A percentile compares a stretch with the other conserved stretches of the same genome.
These are phyloP conservation scores for Musca domestica DNA, from an alignment of 1,140 invertebrate genomes.

Conservation along the genomic window DNA sequence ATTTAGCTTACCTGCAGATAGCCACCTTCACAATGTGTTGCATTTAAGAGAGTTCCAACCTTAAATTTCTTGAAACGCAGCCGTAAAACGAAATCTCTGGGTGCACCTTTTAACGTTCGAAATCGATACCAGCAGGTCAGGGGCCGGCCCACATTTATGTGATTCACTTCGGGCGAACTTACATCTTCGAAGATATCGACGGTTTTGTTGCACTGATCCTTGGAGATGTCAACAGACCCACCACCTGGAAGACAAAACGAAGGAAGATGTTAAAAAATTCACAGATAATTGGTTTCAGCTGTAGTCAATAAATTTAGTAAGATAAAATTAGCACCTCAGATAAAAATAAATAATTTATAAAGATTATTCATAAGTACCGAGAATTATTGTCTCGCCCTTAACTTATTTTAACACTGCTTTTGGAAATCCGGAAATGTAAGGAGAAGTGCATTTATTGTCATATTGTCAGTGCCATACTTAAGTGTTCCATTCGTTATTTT, in stretches of 20 bases:
- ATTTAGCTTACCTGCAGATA: slow-evolving; percentile 73
- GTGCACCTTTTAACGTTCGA: slow-evolving; percentile 75
- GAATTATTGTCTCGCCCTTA: no score
- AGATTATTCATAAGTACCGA: no score
- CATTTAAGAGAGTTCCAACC: slow-evolving; percentile 81
- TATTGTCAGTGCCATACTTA: no score
- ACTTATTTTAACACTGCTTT: no score
- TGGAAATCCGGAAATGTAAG: no score
- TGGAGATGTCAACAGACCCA: slow-evolving; percentile 41
- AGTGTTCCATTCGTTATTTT: no score
- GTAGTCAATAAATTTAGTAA: background rate
- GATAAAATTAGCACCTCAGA: no score
- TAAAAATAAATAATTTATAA: no score
- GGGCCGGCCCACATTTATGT: slow-evolving; percentile 76
- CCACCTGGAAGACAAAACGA: slow-evolving; percentile 35
- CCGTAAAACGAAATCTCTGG: slow-evolving; percentile 83
- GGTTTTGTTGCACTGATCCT: slow-evolving; percentile 85
- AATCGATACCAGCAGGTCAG: slow-evolving; percentile 88
- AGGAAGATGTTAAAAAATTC: no score
- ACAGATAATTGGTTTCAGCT: no score
- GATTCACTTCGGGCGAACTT: slow-evolving; percentile 76
- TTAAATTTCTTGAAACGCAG: slow-evolving; percentile 91
- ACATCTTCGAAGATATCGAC: slow-evolving; percentile 91
- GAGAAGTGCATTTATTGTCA: no score
- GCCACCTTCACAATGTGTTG: slow-evolving; percentile 79